Evolutionary conservation across 2,113 vertebrate species (phyloP).

Genomic region (Suncus etruscus): DNA sequence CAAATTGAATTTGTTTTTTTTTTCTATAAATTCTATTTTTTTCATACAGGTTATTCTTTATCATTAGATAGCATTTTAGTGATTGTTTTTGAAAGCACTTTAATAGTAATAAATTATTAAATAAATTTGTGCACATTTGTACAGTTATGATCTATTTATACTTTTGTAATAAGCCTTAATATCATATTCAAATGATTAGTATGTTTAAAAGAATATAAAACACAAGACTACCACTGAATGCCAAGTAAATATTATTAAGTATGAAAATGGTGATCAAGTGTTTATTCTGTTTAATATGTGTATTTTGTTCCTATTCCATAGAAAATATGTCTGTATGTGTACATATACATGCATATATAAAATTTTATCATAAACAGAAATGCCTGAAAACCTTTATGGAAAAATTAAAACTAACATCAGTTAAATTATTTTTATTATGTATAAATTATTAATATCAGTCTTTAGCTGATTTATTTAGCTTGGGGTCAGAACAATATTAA

Average conservation of each 20-base stretch:
- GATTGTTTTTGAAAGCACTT: constrained; percentile 71
- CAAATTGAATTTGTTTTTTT: constrained; percentile 29
- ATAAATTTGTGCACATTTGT: constrained; percentile 66
- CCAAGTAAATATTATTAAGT: constrained; percentile 41
- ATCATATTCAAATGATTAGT: constrained; percentile 65
- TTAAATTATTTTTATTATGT: neutral
- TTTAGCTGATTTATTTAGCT: constrained; percentile 5
- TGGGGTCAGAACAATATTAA: neutral
- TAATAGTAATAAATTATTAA: constrained; percentile 46
- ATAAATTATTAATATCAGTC: neutral
- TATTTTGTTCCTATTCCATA: constrained; percentile 25
- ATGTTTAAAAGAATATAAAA: constrained; percentile 65
- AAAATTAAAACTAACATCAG: neutral
- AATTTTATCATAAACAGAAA: neutral
- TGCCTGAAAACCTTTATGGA: neutral
- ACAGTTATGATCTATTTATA: constrained; percentile 60
- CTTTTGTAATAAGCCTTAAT: constrained; percentile 65
- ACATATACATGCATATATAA: neutral
- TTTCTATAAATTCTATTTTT: constrained; percentile 57
- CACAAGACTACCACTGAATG: constrained; percentile 66
- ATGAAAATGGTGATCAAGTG: constrained; percentile 72
- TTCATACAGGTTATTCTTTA: constrained; percentile 53
- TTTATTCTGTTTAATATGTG: constrained; percentile 54
- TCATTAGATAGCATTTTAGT: constrained; percentile 60
- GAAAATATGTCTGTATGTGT: neutral